Conservation (phyloP, 2,888 invertebrate genomes). For the Drosophila tanythrix region DNA sequence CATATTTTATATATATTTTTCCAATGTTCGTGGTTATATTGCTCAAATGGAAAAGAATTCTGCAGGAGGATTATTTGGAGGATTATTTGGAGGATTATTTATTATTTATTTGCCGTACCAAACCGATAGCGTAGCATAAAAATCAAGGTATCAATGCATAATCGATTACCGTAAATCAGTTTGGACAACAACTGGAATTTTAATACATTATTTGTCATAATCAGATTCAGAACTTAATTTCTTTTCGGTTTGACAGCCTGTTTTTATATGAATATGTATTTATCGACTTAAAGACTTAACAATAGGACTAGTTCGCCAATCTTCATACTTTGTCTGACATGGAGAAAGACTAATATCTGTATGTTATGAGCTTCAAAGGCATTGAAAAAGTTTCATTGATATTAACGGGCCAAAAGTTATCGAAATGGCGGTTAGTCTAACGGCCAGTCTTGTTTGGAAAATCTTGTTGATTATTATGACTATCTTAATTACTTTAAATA, state of each 20-base stretch:
- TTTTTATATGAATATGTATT: neutral
- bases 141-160: neutral
- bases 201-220: neutral
- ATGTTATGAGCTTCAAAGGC: neutral
- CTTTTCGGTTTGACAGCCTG: neutral
- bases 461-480: too few species aligned
- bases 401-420: neutral
- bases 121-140: neutral
- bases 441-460: too few species aligned
- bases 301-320: neutral
- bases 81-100: too few species aligned
- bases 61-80: too few species aligned
- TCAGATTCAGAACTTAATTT: neutral
- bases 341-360: too few species aligned
- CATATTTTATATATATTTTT: neutral
- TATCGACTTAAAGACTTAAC: neutral
- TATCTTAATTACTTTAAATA: too few species aligned
- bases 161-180: neutral
- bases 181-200: neutral
- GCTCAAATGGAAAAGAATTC: neutral
- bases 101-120: neutral
- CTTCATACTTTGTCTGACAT: neutral
- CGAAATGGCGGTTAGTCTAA: neutral
- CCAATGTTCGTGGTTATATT: neutral
- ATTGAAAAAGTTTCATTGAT: neutral